Percentiles rank a stretch among this genome's conserved stretches.
Evolutionary conservation across 2,888 invertebrate species (phyloP).

Genomic region (Zygogramma bicolorata): DNA sequence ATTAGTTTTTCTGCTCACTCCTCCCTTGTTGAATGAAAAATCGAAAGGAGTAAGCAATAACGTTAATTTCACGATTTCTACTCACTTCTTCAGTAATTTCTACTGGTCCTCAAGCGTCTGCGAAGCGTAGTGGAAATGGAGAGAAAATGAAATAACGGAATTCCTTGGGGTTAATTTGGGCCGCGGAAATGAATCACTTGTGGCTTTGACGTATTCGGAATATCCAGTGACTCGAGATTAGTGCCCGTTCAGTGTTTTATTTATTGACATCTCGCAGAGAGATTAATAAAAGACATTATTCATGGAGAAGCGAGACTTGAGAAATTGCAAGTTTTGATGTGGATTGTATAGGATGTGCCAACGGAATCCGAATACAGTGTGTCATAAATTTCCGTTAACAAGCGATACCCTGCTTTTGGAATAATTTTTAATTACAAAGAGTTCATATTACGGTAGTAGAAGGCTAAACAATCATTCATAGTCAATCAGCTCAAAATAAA

Average conservation of each 20-base stretch:
- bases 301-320: neutral
- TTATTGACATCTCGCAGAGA: neutral
- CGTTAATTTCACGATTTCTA: neutral
- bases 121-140: conserved; percentile 2
- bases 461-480: too few relatives aligned
- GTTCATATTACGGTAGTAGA: too few relatives aligned
- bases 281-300: neutral
- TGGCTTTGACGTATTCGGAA: conserved; percentile 20
- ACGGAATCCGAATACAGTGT: too few relatives aligned
- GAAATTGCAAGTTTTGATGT: neutral
- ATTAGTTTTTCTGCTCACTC: neutral
- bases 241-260: conserved; percentile 2
- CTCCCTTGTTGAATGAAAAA: neutral
- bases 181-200: conserved; percentile 22
- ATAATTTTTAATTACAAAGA: too few relatives aligned
- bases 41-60: neutral
- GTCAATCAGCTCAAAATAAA: too few relatives aligned
- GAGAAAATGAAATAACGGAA: conserved; percentile 28
- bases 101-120: conserved; percentile 11
- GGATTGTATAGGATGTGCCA: too few relatives aligned
- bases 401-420: too few relatives aligned
- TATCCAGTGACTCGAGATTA: conserved; percentile 14
- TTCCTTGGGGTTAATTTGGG: conserved; percentile 25
- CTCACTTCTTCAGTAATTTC: conserved; percentile 20
- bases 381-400: too few relatives aligned